Conservation (phyloP, 2,797 vertebrate genomes). For the Tachyglossus aculeatus region DNA sequence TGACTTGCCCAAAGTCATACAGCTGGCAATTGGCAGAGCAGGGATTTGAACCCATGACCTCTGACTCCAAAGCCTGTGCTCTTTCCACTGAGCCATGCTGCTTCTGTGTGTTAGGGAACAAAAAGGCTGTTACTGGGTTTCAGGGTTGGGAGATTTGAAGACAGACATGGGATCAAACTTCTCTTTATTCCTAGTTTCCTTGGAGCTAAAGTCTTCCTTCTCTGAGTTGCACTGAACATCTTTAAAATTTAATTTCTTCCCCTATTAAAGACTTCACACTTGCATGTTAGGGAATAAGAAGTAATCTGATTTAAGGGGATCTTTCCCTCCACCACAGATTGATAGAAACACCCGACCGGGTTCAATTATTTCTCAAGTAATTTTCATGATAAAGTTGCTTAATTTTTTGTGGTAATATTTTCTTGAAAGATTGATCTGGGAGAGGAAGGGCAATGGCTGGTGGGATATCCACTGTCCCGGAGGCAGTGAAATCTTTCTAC, state of each 20-base stretch:
- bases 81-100: too few relatives aligned
- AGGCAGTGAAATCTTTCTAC: neutral
- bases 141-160: too few relatives aligned
- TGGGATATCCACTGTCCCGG: neutral
- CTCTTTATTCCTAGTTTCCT: neutral
- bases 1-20: too few relatives aligned
- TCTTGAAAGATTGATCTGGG: neutral
- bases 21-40: too few relatives aligned
- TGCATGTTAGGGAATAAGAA: neutral
- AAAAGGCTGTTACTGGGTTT: too few relatives aligned
- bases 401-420: neutral
- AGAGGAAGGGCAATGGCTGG: neutral
- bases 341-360: constrained; percentile 1
- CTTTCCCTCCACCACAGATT: constrained; percentile 20
- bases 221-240: neutral
- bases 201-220: neutral
- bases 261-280: neutral
- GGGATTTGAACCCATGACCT: too few relatives aligned
- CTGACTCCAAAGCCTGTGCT: too few relatives aligned
- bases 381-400: constrained; percentile 1
- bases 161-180: too few relatives aligned
- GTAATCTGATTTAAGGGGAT: neutral
- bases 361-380: constrained; percentile 2
- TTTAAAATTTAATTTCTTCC: neutral
- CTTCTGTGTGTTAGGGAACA: too few relatives aligned